Base-by-base conservation (phyloP, 2,113 vertebrate species). In the Rissa tridactyla region DNA sequence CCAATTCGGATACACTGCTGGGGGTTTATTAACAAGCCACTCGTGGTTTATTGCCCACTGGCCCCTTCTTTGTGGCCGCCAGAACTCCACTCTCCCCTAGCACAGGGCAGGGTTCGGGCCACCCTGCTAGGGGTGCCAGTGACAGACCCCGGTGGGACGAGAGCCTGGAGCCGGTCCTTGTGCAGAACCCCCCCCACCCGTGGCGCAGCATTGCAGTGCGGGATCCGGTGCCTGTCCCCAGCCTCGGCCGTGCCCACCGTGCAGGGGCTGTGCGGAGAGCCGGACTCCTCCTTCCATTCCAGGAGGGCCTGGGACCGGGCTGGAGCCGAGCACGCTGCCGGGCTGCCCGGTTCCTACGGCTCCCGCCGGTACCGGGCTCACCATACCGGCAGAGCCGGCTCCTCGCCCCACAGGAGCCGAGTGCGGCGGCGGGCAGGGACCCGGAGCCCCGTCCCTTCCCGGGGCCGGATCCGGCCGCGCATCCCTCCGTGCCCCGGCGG, bases 1-100 rank as follows among this genome's bases (percentile, higher is more conserved):
- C 22, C 80, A 80, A 75, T 34, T 29, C 2, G 1, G 27, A 32
- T 68, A 49, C 9, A 49, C n/a, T 38, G 30, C 34, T 0, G 0
- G 20, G 13, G 3, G 1, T 19, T 65, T 60, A 38, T 36, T 32
- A 86, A 88, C 26, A 26, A 60, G 7, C 6, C 17, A 11, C 36
- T 26, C 26, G 30, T 2, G 0, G 10, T 62, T 84, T 61, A 52
- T 10, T 7, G 42, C 29, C 58, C 19, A 23, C 17, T 15, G 52
- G 12, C 16, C 26, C 20, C 34, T 13, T 40, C 49, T 72, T n/a
- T 34, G 29, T 5, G 1, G 22, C 1, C 1, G 47, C 40, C 32
- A 82, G 44, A 54, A 11, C 68, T 32, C 49, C 2, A 1, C n/a
- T 82, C 19, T 23, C 14, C 17, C 9, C 40, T 29, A 34, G 70